These are phyloP conservation scores for Labeo rohita DNA, from an alignment of 2,113 vertebrate genomes.

Conservation along the genomic window DNA sequence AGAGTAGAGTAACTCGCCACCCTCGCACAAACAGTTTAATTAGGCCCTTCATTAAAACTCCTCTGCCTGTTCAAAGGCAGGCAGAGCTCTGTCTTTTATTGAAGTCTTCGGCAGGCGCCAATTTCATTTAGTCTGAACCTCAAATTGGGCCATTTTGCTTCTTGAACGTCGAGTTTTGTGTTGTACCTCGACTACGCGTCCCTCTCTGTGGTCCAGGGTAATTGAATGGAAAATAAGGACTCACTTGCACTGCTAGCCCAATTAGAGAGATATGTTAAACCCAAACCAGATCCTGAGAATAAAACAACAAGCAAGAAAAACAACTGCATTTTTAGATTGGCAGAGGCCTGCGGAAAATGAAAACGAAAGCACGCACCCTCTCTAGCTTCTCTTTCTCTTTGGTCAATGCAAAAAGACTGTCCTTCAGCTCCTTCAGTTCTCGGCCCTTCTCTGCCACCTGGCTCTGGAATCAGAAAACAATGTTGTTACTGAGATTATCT, in stretches of 20 bases:
- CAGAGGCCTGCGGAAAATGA: constrained; percentile 64
- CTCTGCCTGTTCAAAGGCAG: constrained; percentile 70
- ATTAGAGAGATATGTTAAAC: constrained; percentile 76
- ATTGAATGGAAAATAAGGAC: constrained; percentile 79
- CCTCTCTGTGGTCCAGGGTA: constrained; percentile 74
- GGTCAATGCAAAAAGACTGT: constrained; percentile 78
- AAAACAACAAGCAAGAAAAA: constrained; percentile 19
- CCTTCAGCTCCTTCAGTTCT: constrained; percentile 85
- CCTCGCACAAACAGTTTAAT: constrained; percentile 68
- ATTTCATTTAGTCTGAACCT: constrained; percentile 80
- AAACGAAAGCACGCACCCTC: constrained; percentile 74
- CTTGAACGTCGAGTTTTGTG: constrained; percentile 53
- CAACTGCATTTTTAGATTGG: constrained; percentile 63
- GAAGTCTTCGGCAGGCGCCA: constrained; percentile 75
- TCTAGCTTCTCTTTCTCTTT: constrained; percentile 86
- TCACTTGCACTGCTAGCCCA: constrained; percentile 73
- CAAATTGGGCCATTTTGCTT: constrained; percentile 76
- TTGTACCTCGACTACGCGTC: constrained; percentile 59
- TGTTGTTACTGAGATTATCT: constrained; percentile 44
- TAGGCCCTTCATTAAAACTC: constrained; percentile 71
- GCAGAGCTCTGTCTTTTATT: constrained; percentile 68
- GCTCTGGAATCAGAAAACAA: constrained; percentile 76
- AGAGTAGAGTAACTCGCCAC: constrained; percentile 46
- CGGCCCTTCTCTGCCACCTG: constrained; percentile 90
- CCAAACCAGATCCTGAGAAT: constrained; percentile 60